These are phyloP conservation scores for Erebia epiphron DNA, from an alignment of 2,888 invertebrate species.

Conservation along the genomic window DNA sequence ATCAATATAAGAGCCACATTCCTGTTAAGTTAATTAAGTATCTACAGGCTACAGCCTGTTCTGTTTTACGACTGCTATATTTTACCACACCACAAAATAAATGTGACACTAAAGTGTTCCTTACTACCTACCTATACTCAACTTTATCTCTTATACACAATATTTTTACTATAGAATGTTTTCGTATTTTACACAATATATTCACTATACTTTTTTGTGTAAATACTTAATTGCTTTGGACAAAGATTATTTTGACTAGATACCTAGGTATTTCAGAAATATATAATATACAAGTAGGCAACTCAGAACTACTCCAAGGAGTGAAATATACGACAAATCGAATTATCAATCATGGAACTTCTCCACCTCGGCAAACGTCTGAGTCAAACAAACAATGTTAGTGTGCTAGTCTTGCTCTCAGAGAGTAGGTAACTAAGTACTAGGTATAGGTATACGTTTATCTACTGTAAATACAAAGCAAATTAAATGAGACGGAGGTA, in stretches of 20 bases:
- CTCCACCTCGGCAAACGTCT: conserved; percentile 20
- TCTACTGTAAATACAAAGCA: conserved; percentile 1
- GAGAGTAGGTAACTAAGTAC: neutral
- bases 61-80: conserved; percentile 9
- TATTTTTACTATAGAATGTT: neutral
- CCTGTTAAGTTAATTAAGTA: conserved; percentile 20
- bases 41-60: conserved; percentile 10
- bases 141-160: neutral
- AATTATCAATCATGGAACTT: conserved; percentile 26
- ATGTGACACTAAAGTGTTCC: neutral
- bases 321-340: conserved; percentile 9
- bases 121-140: no score
- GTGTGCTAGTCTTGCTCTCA: conserved; percentile 9
- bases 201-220: neutral
- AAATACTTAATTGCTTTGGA: neutral
- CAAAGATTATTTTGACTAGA: neutral
- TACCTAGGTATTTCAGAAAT: neutral
- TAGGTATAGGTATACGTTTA: no score
- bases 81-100: conserved; percentile 6
- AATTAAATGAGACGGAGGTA: neutral
- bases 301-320: neutral
- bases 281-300: neutral
- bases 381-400: conserved; percentile 22
- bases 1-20: conserved; percentile 2
- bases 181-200: neutral